Base-by-base conservation (phyloP, 2,797 vertebrate genomes). In the Macropodus opercularis region DNA sequence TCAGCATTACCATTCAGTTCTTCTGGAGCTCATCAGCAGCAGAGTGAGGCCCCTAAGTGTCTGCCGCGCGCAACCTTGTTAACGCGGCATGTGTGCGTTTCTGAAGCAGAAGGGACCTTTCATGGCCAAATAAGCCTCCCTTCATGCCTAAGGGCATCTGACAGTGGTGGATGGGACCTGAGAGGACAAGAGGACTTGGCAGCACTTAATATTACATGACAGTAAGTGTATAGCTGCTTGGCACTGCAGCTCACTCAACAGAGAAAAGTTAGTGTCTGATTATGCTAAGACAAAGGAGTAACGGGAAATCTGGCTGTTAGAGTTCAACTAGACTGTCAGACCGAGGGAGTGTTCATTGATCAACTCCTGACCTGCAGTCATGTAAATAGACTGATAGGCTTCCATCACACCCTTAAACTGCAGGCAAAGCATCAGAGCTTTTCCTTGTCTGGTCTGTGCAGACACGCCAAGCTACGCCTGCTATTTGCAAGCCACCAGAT, bases 171-270 rank as follows among this genome's bases (percentile, higher is more conserved):
- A 62, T 73, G 64, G 53, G 53, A 66, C 50, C n/a, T 39, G 36
- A 43, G 67, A 75, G 40, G 65, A 68, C 49, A 72, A 65, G 42
- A 52, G 52, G 52, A 44, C 50, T 52, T 72, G 48, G 32, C 14
- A 47, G 46, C 53, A 44, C 54, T 82, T 53, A 72, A 79, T 81
- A 86, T 76, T 83, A 71, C 63, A 81, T 83, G 75, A 72, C 61
- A 70, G 32, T 56, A 40, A 40, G 27, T 21, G 22, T 23, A n/a
- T n/a, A 53, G 41, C 26, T 60, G 43, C 1, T 0, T 12, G 15
- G 35, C 57, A 63, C 59, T 38, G 46, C 18, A 39, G 41, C 39
- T 65, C 47, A 24, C 52, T 60, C 51, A 41, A 46, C 22, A 49
- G 17, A 57, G 39, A 44, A 42, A 55, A 61, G 42, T 50, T 21